A percentile compares a stretch with the other conserved stretches of the same genome.
These are phyloP conservation scores for Drosophila paucipuncta DNA, from an alignment of 2,888 invertebrate genomes.

Conservation along the genomic window DNA sequence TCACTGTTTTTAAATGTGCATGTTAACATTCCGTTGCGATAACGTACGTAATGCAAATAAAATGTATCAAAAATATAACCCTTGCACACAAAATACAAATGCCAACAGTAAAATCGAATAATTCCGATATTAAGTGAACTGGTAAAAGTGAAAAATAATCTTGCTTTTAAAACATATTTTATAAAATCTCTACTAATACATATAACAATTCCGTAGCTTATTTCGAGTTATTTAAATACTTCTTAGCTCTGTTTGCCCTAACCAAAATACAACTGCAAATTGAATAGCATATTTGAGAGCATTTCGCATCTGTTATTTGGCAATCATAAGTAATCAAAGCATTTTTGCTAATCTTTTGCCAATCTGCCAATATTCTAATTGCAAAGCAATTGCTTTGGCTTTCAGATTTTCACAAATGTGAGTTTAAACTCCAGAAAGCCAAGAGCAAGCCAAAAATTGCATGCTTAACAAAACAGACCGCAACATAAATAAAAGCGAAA, in stretches of 20 bases:
- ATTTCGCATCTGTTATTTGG: background rate
- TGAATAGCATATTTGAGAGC: background rate
- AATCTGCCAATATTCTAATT: slow-evolving; percentile 13
- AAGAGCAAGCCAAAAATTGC: slow-evolving; percentile 55
- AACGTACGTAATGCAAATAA: background rate
- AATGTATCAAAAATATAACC: background rate
- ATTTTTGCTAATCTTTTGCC: background rate
- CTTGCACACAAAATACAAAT: background rate
- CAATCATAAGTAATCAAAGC: background rate
- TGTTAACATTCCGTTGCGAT: slow-evolving; percentile 4
- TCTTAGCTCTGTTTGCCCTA: background rate
- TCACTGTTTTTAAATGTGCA: slow-evolving; percentile 12
- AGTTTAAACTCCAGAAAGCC: slow-evolving; percentile 5
- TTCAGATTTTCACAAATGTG: slow-evolving; percentile 5
- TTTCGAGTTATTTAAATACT: background rate
- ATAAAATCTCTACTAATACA: no score
- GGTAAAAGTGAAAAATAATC: background rate
- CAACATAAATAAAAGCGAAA: slow-evolving; percentile 77
- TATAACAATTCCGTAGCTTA: background rate
- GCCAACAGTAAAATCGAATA: background rate
- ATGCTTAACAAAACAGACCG: slow-evolving; percentile 72
- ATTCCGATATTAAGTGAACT: background rate
- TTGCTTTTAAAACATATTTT: background rate
- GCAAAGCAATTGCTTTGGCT: slow-evolving; percentile 8
- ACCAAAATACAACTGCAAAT: background rate